These are phyloP conservation scores for Slavum lentiscoides DNA, from an alignment of 2,888 invertebrate species.

Conservation along the genomic window DNA sequence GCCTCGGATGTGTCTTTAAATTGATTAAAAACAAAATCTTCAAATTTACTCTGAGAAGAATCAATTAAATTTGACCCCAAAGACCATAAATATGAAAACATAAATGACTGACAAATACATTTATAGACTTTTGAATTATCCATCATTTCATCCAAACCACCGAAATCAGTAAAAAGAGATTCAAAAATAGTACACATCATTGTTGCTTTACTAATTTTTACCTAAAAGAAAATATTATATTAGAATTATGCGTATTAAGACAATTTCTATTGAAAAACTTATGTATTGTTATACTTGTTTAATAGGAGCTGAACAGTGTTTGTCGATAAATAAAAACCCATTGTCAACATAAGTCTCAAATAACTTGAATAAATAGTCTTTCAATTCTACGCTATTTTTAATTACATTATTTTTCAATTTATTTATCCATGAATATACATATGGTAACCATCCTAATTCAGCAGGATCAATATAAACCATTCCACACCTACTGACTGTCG, in stretches of 20 bases:
- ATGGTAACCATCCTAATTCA: slow-evolving; percentile 77
- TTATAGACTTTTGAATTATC: slow-evolving; percentile 65
- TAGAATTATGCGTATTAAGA: background rate
- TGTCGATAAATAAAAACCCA: slow-evolving; percentile 70
- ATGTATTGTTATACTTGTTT: slow-evolving; percentile 66
- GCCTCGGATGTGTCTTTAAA: slow-evolving; percentile 74
- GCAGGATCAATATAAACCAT: slow-evolving; percentile 94
- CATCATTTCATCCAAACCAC: slow-evolving; percentile 62
- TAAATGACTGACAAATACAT: slow-evolving; percentile 75
- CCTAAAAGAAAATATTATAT: slow-evolving; percentile 62
- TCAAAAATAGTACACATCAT: slow-evolving; percentile 76
- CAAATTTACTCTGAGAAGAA: slow-evolving; percentile 70
- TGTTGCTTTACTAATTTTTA: slow-evolving; percentile 79
- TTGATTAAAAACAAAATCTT: slow-evolving; percentile 70
- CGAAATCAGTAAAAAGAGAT: slow-evolving; percentile 68
- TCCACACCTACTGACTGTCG: slow-evolving; percentile 73
- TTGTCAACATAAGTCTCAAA: slow-evolving; percentile 70
- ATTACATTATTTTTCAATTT: slow-evolving; percentile 18
- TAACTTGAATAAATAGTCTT: slow-evolving; percentile 69
- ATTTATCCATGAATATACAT: slow-evolving; percentile 36
- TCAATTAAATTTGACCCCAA: slow-evolving; percentile 84
- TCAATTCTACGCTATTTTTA: slow-evolving; percentile 62
- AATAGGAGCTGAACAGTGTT: slow-evolving; percentile 73
- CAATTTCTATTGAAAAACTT: background rate
- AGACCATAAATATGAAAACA: slow-evolving; percentile 83